These are phyloP conservation scores for Cephus nigrinus DNA, from an alignment of 2,888 invertebrate species.

Conservation along the genomic window DNA sequence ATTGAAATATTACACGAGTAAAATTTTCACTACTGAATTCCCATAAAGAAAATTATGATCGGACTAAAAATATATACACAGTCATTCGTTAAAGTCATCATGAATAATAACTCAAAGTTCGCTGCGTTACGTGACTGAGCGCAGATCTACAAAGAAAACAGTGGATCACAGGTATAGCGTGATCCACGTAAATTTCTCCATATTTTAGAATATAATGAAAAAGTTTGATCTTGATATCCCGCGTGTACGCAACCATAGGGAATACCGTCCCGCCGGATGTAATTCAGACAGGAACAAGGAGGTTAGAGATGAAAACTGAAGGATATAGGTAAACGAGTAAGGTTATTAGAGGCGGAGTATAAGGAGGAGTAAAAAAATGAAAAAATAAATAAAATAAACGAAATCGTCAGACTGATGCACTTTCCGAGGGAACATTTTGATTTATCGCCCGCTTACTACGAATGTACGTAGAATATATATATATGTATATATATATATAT, in stretches of 20 bases:
- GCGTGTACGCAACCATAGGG: background rate
- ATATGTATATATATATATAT: background rate
- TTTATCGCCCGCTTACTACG: slow-evolving; percentile 1
- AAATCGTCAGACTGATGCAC: slow-evolving; percentile 36
- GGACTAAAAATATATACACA: background rate
- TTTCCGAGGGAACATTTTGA: slow-evolving; percentile 35
- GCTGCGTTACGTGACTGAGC: background rate
- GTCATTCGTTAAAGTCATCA: background rate
- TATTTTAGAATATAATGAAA: background rate
- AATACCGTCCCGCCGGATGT: slow-evolving; percentile 22
- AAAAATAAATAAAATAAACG: slow-evolving; percentile 2
- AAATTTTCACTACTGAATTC: background rate
- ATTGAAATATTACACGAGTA: background rate
- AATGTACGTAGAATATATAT: background rate
- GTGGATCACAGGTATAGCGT: background rate
- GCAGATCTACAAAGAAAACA: background rate
- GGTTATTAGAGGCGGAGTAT: background rate
- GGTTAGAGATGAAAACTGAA: background rate
- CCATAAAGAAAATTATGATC: background rate
- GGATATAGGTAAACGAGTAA: background rate
- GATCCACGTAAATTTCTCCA: background rate
- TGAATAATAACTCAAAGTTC: background rate
- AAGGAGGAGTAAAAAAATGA: background rate
- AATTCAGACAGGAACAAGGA: slow-evolving; percentile 15
- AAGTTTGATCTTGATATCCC: background rate